phyloP scores from a whole-genome alignment of 1,140 invertebrate genomes.

The Pygmarrhopalites habei region DNA sequence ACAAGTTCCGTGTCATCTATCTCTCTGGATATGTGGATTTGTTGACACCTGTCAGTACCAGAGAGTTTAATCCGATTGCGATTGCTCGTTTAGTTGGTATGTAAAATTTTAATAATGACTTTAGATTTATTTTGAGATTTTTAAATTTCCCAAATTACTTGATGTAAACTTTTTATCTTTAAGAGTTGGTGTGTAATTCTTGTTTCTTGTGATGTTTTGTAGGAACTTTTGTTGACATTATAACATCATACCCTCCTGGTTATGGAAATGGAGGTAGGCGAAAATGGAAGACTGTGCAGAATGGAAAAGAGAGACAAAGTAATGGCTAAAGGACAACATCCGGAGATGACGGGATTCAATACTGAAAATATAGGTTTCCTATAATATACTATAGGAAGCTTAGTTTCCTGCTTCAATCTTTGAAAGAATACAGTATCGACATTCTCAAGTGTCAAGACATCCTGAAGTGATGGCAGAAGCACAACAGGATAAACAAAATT shows the following conservation, averaged over 20 bases:
- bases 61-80: constrained; percentile 25
- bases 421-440: too few species aligned
- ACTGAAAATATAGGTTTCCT: too few species aligned
- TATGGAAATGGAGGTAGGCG: constrained; percentile 13
- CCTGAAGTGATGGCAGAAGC: too few species aligned
- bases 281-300: constrained; percentile 21
- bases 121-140: background rate
- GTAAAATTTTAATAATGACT: background rate
- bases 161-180: background rate
- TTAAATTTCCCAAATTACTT: background rate
- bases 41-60: constrained; percentile 14
- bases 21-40: constrained; percentile 30
- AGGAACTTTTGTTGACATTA: constrained; percentile 25
- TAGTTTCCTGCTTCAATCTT: too few species aligned
- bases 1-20: constrained; percentile 32
- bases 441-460: too few species aligned
- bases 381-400: too few species aligned
- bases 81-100: constrained; percentile 26
- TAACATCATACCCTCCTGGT: constrained; percentile 9
- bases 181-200: background rate
- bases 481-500: too few species aligned
- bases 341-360: background rate
- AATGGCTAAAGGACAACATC: constrained; percentile 15
- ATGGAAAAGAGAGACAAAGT: too few species aligned
- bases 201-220: background rate